Conservation (phyloP, 2,797 vertebrate species). For the Poliocrania exsul region DNA sequence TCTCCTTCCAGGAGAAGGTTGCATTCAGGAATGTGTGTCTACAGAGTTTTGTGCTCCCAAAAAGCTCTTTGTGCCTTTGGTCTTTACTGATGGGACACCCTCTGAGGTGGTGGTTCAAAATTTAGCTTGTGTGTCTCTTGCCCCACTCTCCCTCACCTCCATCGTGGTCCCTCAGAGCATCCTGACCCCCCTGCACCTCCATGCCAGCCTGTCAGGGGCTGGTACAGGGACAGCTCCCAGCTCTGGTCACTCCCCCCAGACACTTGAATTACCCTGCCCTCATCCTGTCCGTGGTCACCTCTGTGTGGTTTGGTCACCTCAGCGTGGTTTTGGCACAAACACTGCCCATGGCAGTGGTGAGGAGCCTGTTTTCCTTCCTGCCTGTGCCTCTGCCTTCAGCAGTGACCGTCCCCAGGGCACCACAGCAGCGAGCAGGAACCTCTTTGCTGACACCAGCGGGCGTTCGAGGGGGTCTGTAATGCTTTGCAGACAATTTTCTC, state of each 20-base stretch:
- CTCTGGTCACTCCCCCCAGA: neutral
- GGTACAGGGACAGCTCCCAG: neutral
- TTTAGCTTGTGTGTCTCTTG: neutral
- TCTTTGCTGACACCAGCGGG: neutral
- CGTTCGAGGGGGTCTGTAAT: slow-evolving; percentile 1
- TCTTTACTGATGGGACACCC: neutral
- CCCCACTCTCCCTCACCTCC: neutral
- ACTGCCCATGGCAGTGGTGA: neutral
- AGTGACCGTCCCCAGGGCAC: neutral
- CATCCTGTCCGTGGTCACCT: neutral
- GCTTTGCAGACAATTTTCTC: slow-evolving; percentile 63
- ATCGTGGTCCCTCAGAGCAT: accelerated
- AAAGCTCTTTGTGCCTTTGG: neutral
- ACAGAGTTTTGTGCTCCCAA: neutral
- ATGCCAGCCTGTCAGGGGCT: neutral
- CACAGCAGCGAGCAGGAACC: neutral
- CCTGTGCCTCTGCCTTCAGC: neutral
- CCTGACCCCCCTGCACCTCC: neutral
- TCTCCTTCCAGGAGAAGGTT: neutral
- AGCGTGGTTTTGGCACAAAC: accelerated
- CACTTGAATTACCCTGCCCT: neutral
- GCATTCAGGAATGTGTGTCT: accelerated
- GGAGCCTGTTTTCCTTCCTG: neutral
- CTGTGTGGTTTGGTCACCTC: accelerated
- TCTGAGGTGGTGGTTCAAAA: neutral